Evolutionary conservation across 2,888 invertebrate genomes (phyloP).

Genomic region (Norana najaformis): DNA sequence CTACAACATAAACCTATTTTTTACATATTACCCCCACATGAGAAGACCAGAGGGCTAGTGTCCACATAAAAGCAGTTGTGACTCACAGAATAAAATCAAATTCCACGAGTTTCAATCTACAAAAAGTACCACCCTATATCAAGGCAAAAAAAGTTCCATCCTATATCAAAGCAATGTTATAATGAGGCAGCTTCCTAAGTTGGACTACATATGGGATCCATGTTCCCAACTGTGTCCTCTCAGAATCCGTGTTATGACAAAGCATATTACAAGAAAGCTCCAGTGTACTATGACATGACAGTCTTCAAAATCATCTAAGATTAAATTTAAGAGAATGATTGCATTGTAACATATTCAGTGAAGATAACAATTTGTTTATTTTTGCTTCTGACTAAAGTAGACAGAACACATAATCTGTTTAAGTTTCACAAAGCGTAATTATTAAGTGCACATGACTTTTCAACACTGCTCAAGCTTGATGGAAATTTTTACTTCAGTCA

Average conservation of each 20-base stretch:
- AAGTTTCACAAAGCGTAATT: too few species aligned
- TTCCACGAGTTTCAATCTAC: too few species aligned
- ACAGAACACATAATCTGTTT: too few species aligned
- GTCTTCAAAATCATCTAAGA: too few species aligned
- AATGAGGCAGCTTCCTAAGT: not conserved
- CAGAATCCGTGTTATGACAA: not conserved
- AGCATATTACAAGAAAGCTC: not conserved
- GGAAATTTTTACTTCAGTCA: too few species aligned
- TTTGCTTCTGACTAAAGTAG: too few species aligned
- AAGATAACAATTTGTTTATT: too few species aligned
- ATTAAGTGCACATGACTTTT: too few species aligned
- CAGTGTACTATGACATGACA: not conserved
- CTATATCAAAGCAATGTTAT: not conserved
- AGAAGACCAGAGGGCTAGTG: not conserved
- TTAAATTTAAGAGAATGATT: not conserved
- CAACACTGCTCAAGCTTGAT: too few species aligned
- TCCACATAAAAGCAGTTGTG: not conserved
- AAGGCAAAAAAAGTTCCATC: too few species aligned
- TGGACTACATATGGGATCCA: not conserved
- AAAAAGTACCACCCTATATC: too few species aligned
- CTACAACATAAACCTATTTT: not conserved
- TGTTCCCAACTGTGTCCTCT: not conserved
- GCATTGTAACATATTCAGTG: too few species aligned
- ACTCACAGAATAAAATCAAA: not conserved
- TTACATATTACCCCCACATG: not conserved